Conservation (phyloP, 2,888 invertebrate species). For the Druceiella hillmani region DNA sequence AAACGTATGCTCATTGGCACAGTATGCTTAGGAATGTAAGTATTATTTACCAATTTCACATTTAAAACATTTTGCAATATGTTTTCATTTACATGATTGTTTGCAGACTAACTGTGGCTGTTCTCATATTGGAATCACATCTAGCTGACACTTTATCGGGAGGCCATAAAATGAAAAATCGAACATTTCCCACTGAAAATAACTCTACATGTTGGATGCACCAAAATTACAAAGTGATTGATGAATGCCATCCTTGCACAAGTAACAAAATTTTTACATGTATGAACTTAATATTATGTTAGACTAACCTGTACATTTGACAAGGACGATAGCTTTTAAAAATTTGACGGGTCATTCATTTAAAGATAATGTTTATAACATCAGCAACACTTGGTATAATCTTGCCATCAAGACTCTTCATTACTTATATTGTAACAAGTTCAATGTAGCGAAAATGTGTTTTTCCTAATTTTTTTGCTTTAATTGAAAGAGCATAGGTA, state of each 20-base stretch:
- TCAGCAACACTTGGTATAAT: too few species aligned
- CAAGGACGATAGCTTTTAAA: too few species aligned
- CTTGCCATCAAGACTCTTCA: too few species aligned
- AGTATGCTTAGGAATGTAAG: constrained; percentile 69
- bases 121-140: constrained; percentile 76
- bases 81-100: constrained; percentile 19
- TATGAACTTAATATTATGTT: too few species aligned
- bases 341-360: too few species aligned
- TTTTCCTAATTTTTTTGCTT: too few species aligned
- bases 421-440: too few species aligned
- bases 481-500: too few species aligned
- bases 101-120: constrained; percentile 72
- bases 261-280: constrained; percentile 46
- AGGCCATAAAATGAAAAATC: constrained; percentile 55
- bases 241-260: constrained; percentile 81
- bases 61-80: constrained; percentile 1
- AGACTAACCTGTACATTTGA: too few species aligned
- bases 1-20: constrained; percentile 79
- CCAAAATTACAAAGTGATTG: constrained; percentile 65
- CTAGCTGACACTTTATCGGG: constrained; percentile 49
- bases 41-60: constrained; percentile 29
- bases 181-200: constrained; percentile 65
- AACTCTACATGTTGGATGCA: constrained; percentile 73
- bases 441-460: too few species aligned
- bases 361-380: too few species aligned